Percentiles rank a stretch among this genome's conserved stretches.
phyloP scores from a whole-genome alignment of 1,140 invertebrate species.

The Drosophila chauvacae region DNA sequence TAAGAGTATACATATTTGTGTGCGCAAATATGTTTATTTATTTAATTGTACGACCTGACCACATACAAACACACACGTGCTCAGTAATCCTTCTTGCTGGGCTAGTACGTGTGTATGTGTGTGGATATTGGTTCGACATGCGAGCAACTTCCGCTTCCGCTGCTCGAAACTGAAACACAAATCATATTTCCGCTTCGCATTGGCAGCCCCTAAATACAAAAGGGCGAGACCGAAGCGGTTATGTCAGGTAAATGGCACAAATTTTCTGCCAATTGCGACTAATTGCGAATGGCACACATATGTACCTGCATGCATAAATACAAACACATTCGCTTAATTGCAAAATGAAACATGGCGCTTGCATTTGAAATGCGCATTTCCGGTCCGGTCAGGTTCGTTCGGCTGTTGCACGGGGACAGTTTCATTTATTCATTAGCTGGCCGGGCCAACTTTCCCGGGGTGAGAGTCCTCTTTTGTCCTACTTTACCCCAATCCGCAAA shows the following conservation, averaged over 20 bases:
- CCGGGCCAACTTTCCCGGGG: slow-evolving; percentile 8
- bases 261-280: slow-evolving; percentile 57
- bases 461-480: slow-evolving; percentile 38
- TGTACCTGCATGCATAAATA: background rate
- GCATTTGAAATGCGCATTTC: slow-evolving; percentile 65
- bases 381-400: slow-evolving; percentile 20
- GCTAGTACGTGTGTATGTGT: background rate
- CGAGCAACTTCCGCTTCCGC: slow-evolving; percentile 71
- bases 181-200: slow-evolving; percentile 66
- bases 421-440: slow-evolving; percentile 19
- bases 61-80: background rate
- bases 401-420: slow-evolving; percentile 7
- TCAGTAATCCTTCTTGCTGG: slow-evolving; percentile 32
- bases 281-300: slow-evolving; percentile 7
- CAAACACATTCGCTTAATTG: slow-evolving; percentile 51
- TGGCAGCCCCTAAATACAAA: slow-evolving; percentile 34
- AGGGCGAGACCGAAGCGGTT: slow-evolving; percentile 15
- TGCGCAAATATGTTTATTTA: slow-evolving; percentile 23
- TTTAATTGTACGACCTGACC: slow-evolving; percentile 30
- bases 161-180: slow-evolving; percentile 56
- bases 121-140: slow-evolving; percentile 38
- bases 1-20: slow-evolving; percentile 19
- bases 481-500: slow-evolving; percentile 31
- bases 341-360: slow-evolving; percentile 66
- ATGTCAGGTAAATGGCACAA: slow-evolving; percentile 43